Evolutionary conservation across 2,888 invertebrate genomes (phyloP), one percentile per base, ranked within the genome.

Genomic region (Plutella xylostella): DNA sequence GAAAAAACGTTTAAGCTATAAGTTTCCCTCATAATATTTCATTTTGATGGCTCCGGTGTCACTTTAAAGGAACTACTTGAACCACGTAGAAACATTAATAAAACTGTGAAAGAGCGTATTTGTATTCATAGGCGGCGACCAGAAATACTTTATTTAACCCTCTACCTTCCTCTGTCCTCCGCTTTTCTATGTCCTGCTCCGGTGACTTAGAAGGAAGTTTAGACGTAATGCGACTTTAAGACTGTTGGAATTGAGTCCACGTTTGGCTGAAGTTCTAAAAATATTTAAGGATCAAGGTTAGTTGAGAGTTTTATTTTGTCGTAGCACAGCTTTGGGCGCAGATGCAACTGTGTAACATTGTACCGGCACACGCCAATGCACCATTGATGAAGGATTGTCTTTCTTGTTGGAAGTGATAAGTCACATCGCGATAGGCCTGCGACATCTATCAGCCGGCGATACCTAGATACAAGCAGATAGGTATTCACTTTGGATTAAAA

Each of bases 81-180:
- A 31, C 19, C 7, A 15, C 21, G 14, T 19, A 20, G 25, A 33
- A 42, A 42, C 42, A 34, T 33, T 42, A 42, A 42, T 42, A 42
- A 42, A 33, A 38, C 19, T 33, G 40, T 40, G 25, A 35, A 19
- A 14, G 21, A 18, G 25, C 41, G 33, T 28, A 42, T 45, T 45
- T 28, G 41, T 45, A 45, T 45, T 45, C 45, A 41, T 40, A 45
- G 25, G 17, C 35, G 19, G 19, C 18, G 30, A 19, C 15, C 25
- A 42, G 42, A 19, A 34, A 38, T 46, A 20, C 19, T 45, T 25
- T 42, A 31, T 42, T 46, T 42, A 42, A 42, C 20, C 11, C 19
- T 18, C 19, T 37, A n/a, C n/a, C n/a, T n/a, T n/a, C n/a, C n/a
- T n/a, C n/a, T n/a, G n/a, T n/a, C n/a, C 19, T 20, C 37, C 37